Base-by-base conservation (phyloP, 2,113 vertebrate genomes). In the Salminus brasiliensis region DNA sequence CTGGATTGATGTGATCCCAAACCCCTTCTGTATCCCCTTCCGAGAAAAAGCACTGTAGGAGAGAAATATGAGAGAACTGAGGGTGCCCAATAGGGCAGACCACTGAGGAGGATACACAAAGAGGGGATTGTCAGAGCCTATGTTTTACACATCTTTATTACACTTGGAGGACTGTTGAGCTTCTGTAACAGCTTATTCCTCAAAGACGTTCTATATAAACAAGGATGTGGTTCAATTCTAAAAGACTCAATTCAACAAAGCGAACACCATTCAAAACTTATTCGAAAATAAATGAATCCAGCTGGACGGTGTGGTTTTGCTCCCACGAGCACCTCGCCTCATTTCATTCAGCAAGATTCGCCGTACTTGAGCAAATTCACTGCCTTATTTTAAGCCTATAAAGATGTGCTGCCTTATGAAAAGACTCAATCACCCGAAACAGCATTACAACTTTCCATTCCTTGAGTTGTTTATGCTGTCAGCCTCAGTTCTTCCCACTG, bases 21-120 rank as follows among this genome's bases (percentile, higher is more conserved):
- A 13, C 25, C 57, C 12, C 23, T 29, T 60, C 2, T 27, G 30
- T 16, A 29, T 29, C 57, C 57, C 12, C 15, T 27, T 60, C 32
- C 18, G 25, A 70, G 36, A 57, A 45, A n/a, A 43, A 18, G 49
- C 11, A 36, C n/a, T n/a, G n/a, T n/a, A n/a, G n/a, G n/a, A n/a
- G n/a, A n/a, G n/a, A n/a, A n/a, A n/a, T n/a, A n/a, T n/a, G 45
- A 76, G 62, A 52, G 23, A 65, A 52, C n/a, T 36, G 43, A 53
- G 45, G 15, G 30, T 53, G 62, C 30, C 60, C 60, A 66, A 76
- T n/a, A 47, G 12, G 23, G n/a, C 62, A 53, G 45, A 53, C 45
- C 60, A 60, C 30, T 27, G 32, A 32, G 15, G 62, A 66, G 32
- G 59, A 36, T 29, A 76, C 45, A 66, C 62, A 76, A 53, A 76